phyloP scores from a whole-genome alignment of 2,797 vertebrate species.

The Cossypha polioptera region DNA sequence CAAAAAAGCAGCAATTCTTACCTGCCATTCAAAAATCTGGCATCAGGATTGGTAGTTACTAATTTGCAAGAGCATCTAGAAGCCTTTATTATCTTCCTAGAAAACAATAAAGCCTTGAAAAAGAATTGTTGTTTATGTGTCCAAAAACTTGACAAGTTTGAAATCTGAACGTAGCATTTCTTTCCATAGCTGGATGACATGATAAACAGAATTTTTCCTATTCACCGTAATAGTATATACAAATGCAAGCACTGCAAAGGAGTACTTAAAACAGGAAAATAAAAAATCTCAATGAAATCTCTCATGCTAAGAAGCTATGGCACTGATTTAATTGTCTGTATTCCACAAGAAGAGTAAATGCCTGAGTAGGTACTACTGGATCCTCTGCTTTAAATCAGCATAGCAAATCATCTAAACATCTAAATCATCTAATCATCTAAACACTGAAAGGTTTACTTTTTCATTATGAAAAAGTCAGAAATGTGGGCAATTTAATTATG shows the following conservation, averaged over 20 bases:
- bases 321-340: background rate
- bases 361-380: background rate
- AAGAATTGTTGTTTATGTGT: background rate
- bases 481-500: slow-evolving; percentile 27
- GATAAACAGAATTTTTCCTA: background rate
- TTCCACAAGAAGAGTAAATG: background rate
- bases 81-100: background rate
- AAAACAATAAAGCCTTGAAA: background rate
- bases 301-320: background rate
- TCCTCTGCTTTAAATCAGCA: slow-evolving; percentile 17
- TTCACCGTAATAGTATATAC: background rate
- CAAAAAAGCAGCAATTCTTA: background rate
- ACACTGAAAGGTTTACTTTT: slow-evolving; percentile 1
- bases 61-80: background rate
- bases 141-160: background rate
- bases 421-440: slow-evolving; percentile 7
- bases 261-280: background rate
- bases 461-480: slow-evolving; percentile 30
- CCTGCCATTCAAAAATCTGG: background rate
- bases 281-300: background rate
- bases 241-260: background rate
- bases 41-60: background rate
- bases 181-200: background rate
- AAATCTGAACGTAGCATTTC: background rate
- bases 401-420: slow-evolving; percentile 22